Evolutionary conservation across 2,888 invertebrate genomes (phyloP).

Genomic region (Polydrusus cervinus): DNA sequence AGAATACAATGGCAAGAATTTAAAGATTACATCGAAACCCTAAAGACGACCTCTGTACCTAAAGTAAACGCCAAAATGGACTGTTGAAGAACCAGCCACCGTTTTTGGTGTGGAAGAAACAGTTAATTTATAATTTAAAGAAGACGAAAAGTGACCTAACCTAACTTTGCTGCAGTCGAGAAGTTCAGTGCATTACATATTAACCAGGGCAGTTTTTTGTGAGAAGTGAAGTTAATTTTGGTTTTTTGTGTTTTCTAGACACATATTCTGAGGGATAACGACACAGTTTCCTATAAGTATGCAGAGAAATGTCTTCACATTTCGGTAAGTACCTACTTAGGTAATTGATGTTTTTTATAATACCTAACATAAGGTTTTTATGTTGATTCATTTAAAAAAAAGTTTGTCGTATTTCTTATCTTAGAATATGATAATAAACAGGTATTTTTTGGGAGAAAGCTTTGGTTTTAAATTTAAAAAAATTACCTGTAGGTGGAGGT

Average conservation of each 20-base stretch:
- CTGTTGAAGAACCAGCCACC: constrained; percentile 23
- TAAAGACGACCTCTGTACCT: constrained; percentile 22
- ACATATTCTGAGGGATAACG: background rate
- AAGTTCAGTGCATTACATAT: constrained; percentile 40
- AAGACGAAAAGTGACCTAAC: constrained; percentile 40
- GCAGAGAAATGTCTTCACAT: constrained; percentile 17
- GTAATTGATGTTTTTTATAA: too few relatives aligned
- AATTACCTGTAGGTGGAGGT: too few relatives aligned
- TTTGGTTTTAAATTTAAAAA: too few relatives aligned
- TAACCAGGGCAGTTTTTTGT: constrained; percentile 42
- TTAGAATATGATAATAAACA: too few relatives aligned
- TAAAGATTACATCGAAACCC: constrained; percentile 32
- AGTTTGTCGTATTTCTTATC: too few relatives aligned
- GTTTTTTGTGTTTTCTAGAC: constrained; percentile 15
- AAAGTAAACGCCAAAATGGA: constrained; percentile 25
- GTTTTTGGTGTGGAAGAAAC: constrained; percentile 37
- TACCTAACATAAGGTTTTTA: too few relatives aligned
- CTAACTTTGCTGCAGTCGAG: constrained; percentile 41
- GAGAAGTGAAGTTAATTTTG: constrained; percentile 34
- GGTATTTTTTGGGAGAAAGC: too few relatives aligned
- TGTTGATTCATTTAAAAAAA: too few relatives aligned
- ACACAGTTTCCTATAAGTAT: background rate
- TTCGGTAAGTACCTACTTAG: constrained; percentile 17
- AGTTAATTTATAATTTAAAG: constrained; percentile 41
- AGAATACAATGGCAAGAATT: constrained; percentile 39